Evolutionary conservation across 1,140 invertebrate genomes (phyloP), one percentile per base, ranked within the genome.

Genomic region (Sinonovacula constricta): DNA sequence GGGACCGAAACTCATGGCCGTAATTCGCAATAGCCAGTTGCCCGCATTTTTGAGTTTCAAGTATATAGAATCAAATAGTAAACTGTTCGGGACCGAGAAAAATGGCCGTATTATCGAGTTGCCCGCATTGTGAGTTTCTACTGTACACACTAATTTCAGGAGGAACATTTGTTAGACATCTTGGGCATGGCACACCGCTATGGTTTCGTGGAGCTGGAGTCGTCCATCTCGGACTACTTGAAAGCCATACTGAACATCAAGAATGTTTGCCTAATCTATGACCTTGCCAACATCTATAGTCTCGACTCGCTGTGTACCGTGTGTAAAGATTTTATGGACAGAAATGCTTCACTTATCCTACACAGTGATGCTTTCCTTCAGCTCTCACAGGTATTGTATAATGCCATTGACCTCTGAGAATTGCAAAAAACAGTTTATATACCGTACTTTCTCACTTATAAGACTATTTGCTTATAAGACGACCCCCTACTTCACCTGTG

Each of bases 251-350:
- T 99, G 22, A 95, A 94, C 60, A 93, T 96, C 57, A 93, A 94
- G 84, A 99, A 99, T 92, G 96, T 98, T 0, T 99, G 97, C 92
- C 93, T 95, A 4, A 97, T 99, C 82, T 95, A 98, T 85, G 97
- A 99, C 90, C 95, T 96, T 18, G 97, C 97, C 14, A 93, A 94
- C 71, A 91, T 95, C 79, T 97, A 94, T 91, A 92, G 93, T 72
- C 89, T 95, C 15, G 89, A 92, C 53, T 92, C 92, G 68, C 90
- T 96, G 26, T 93, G 92, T 69, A 91, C 93, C 81, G 93, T 94
- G 22, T 94, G 94, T 85, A 92, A 92, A 65, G 90, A 92, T 63
- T 99, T 95, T 90, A 95, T 98, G 90, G 98, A 99, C 90, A 93
- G 94, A 82, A 95, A 98, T 92, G 97, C 98, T 3, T 90, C 91